These are phyloP conservation scores for Microtus ochrogaster DNA, from an alignment of 2,113 vertebrate genomes.

Conservation along the genomic window DNA sequence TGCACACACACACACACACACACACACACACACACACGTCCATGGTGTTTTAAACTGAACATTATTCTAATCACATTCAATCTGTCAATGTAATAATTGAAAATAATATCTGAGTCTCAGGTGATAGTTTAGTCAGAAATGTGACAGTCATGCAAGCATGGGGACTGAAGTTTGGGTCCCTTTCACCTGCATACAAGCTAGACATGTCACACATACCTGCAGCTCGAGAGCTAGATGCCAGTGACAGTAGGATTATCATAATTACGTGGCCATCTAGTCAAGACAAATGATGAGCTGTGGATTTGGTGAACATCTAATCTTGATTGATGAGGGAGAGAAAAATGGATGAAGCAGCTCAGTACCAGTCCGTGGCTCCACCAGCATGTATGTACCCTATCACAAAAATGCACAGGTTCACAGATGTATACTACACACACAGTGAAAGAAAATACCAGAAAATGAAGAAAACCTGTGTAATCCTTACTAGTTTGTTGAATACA, in stretches of 20 bases:
- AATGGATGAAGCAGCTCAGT: neutral
- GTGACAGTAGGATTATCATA: neutral
- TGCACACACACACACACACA: neutral
- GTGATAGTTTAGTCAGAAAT: too few species aligned
- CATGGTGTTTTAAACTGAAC: neutral
- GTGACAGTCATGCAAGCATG: too few species aligned
- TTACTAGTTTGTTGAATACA: neutral
- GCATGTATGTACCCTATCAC: neutral
- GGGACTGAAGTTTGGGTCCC: neutral
- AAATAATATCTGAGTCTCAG: neutral
- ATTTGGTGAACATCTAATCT: neutral
- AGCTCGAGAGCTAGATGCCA: neutral
- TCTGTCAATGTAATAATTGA: neutral
- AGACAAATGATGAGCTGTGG: too few species aligned
- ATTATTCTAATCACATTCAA: neutral
- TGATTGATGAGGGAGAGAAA: neutral
- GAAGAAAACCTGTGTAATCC: neutral
- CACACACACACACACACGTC: too few species aligned
- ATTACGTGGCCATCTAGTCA: neutral
- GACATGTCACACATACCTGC: neutral
- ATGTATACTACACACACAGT: neutral
- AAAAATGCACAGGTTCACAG: neutral
- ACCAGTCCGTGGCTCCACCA: neutral
- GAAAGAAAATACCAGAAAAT: neutral
- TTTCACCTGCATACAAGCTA: too few species aligned